phyloP scores from a whole-genome alignment of 2,888 invertebrate species.

The Melangyna quadrimaculata region DNA sequence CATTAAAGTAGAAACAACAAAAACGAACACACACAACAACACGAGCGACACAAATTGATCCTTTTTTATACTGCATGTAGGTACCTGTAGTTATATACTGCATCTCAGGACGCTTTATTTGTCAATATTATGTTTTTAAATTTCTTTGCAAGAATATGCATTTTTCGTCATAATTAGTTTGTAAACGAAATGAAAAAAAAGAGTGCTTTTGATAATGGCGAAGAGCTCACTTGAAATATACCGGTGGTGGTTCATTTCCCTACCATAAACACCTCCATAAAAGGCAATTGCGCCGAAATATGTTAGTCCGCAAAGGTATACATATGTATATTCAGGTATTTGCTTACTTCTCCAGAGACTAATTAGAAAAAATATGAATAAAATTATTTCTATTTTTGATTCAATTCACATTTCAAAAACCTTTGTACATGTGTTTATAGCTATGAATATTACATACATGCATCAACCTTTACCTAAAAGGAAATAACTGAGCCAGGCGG shows the following conservation, averaged over 20 bases:
- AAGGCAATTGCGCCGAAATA: conserved; percentile 8
- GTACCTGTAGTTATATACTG: no score
- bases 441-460: neutral
- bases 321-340: no score
- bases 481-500: neutral
- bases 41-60: conserved; percentile 48
- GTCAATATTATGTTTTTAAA: neutral
- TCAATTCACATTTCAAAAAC: conserved; percentile 9
- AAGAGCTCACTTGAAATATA: conserved; percentile 3
- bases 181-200: conserved; percentile 30
- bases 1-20: conserved; percentile 26
- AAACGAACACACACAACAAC: neutral
- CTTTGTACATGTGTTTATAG: neutral
- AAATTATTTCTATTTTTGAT: conserved; percentile 43
- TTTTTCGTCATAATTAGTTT: conserved; percentile 48
- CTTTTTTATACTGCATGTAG: conserved; percentile 17
- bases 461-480: neutral
- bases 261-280: neutral
- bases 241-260: neutral
- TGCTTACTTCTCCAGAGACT: conserved; percentile 19
- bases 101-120: neutral
- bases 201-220: conserved; percentile 22
- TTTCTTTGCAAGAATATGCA: neutral
- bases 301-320: conserved; percentile 12
- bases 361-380: conserved; percentile 52